Evolutionary conservation across 2,113 vertebrate genomes (phyloP), one percentile per base, ranked within the genome.

Genomic region (Monopterus albus): DNA sequence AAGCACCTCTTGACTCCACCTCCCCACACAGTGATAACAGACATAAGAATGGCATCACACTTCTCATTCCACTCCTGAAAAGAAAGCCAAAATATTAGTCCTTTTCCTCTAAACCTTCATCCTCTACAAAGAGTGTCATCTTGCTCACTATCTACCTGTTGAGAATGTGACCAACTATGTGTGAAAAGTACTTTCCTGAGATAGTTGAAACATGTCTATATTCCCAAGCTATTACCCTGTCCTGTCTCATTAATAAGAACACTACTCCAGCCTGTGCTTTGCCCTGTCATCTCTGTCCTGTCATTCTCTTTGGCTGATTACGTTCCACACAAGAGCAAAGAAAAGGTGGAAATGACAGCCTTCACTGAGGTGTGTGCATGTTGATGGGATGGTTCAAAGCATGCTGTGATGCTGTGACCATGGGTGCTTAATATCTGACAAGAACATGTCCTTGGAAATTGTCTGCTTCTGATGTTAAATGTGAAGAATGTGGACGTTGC

Each of bases 401-500:
- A 6, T 45, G 45, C 29, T 33, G 26, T 63, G n/a, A n/a, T n/a
- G n/a, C 23, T 58, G n/a, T n/a, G n/a, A n/a, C 51, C 36, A 23
- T 15, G 6, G 65, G 31, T 50, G 13, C 45, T 31, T 7, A 33
- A 23, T 23, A 46, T 39, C 26, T 49, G 42, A 35, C 21, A 45
- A 8, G 33, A 23, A 6, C n/a, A 7, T 15, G 45, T 20, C 28
- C 20, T 72, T 62, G 17, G 29, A 29, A 39, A 25, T 15, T 9
- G n/a, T n/a, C n/a, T n/a, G n/a, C n/a, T n/a, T n/a, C n/a, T n/a
- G n/a, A 1, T 23, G 0, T 53, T 53, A 36, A 42, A 40, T 29
- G 33, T 67, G 55, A 47, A 53, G 3, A 36, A 66, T 51, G 31
- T 53, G 18, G 52, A 46, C 1, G 39, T 11, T 25, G 57, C 33